These are phyloP conservation scores for Psittacula echo DNA, from an alignment of 2,797 vertebrate genomes.

Conservation along the genomic window DNA sequence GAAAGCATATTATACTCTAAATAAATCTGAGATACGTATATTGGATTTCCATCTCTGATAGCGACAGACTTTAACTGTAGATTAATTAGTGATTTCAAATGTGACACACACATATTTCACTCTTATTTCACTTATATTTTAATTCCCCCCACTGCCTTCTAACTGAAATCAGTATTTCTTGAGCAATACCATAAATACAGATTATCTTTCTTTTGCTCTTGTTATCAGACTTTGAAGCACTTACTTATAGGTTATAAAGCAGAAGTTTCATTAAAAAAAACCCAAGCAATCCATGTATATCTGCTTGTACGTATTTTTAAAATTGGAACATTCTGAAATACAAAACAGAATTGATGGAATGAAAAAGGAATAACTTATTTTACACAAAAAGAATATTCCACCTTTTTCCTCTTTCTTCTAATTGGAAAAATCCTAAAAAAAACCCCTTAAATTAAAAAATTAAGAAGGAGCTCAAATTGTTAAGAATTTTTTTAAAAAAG, in stretches of 20 bases:
- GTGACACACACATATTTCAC: background rate
- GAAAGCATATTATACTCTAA: background rate
- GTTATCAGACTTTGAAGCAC: background rate
- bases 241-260: background rate
- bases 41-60: background rate
- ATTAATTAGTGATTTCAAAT: background rate
- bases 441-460: background rate
- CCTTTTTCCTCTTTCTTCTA: fast-evolving
- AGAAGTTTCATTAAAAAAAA: background rate
- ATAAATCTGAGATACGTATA: background rate
- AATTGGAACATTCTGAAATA: background rate
- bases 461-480: background rate
- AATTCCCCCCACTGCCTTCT: background rate
- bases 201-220: background rate
- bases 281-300: background rate
- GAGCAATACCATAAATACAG: background rate
- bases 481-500: background rate
- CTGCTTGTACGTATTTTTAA: background rate
- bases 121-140: background rate
- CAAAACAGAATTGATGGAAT: background rate
- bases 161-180: background rate
- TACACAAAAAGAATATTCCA: background rate
- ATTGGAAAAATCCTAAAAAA: background rate
- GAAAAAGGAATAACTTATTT: background rate
- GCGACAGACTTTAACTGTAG: background rate